Base-by-base conservation (phyloP, 2,113 vertebrate species). In the Apaloderma vittatum region DNA sequence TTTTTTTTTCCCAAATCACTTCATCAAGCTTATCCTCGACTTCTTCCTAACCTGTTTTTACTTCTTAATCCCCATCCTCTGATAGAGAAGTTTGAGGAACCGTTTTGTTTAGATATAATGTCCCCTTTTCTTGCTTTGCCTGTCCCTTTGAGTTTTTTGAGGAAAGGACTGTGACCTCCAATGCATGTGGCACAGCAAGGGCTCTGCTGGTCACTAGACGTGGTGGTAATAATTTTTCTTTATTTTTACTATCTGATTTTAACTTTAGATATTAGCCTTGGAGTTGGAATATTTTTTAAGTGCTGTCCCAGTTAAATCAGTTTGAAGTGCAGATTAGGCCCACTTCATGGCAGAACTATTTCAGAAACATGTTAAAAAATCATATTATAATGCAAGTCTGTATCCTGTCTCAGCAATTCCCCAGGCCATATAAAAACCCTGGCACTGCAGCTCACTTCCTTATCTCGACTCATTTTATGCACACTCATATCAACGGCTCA, bases 331-430 rank as follows among this genome's bases (percentile, higher is more conserved):
- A 93, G 92, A 75, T 86, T 81, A 89, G 36, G 66, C 36, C 88
- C 4, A 57, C 81, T 92, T 86, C 54, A 58, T 54, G 88, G 82
- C 43, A 90, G 71, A 95, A 92, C 79, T 77, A 83, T 95, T 92
- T 96, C 62, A 94, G 88, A 92, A 94, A 45, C 45, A 5, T 51
- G 43, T 67, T 94, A 19, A 83, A 83, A 94, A 92, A 88, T 67
- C 43, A 11, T 86, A 27, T 76, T 62, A 37, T 63, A 59, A 59
- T 80, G 46, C 29, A 88, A 88, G 71, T 45, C 67, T 95, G 19
- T 62, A 49, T 74, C 32, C 27, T 86, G 29, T 40, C 63, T 88
- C 63, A 90, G 74, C 62, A 86, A 30, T 66, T 92, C 63, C 26
- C 52, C 46, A 49, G 78, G 58, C 68, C 85, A 40, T 66, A 26